Evolutionary conservation across 2,797 vertebrate species (phyloP).

Genomic region (Acropternis orthonyx): DNA sequence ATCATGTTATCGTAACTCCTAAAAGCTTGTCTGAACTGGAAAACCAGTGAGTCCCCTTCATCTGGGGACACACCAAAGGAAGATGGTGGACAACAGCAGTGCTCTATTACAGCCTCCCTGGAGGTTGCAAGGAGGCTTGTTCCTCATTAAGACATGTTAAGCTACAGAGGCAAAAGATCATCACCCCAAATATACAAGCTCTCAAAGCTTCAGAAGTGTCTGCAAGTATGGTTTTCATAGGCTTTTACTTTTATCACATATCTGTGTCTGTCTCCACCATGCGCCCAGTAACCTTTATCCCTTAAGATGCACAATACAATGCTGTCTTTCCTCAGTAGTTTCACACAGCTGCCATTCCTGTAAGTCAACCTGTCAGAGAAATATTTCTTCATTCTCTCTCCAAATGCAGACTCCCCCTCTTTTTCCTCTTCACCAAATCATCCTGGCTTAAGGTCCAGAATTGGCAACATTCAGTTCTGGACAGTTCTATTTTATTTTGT

Average conservation of each 20-base stretch:
- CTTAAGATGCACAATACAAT: neutral
- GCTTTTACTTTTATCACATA: neutral
- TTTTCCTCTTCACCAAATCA: neutral
- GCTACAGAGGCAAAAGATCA: neutral
- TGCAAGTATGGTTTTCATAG: neutral
- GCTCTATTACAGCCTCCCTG: neutral
- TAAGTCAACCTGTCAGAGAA: slow-evolving; percentile 39
- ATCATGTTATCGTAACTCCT: neutral
- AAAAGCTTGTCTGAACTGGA: neutral
- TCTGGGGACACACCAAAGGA: neutral
- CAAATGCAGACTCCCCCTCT: neutral
- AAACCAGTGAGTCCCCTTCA: neutral
- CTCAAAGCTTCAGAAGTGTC: neutral
- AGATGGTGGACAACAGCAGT: neutral
- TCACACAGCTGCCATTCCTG: slow-evolving; percentile 1
- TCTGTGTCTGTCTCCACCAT: neutral
- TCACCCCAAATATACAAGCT: neutral
- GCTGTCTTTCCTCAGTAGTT: neutral
- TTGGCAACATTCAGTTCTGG: neutral
- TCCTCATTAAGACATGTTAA: neutral
- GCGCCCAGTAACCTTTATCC: neutral
- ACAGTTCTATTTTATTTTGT: neutral
- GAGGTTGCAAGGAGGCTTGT: neutral
- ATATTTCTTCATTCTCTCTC: neutral
- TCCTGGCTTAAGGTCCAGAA: slow-evolving; percentile 1